phyloP scores from a whole-genome alignment of 2,888 invertebrate genomes.

The Candidula unifasciata region DNA sequence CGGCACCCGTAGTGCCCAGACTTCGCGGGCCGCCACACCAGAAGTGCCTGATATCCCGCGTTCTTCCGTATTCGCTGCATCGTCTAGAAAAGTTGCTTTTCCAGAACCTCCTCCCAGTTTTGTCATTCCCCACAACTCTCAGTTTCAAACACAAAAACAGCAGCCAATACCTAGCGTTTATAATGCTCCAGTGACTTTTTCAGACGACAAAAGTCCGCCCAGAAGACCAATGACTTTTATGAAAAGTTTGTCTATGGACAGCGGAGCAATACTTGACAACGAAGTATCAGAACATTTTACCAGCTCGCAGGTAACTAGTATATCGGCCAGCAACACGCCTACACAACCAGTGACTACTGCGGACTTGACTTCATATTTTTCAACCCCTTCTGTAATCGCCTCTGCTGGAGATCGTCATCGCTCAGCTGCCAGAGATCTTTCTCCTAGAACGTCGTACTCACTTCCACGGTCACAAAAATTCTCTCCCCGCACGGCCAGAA shows the following conservation, averaged over 20 bases:
- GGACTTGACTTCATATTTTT: slow-evolving; percentile 34
- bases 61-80: slow-evolving; percentile 3
- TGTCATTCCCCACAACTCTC: slow-evolving; percentile 29
- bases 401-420: background rate
- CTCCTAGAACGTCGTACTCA: background rate
- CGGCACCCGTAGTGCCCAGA: slow-evolving; percentile 65
- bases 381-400: slow-evolving; percentile 16
- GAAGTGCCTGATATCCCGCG: slow-evolving; percentile 42
- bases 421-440: background rate
- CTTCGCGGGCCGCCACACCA: slow-evolving; percentile 64
- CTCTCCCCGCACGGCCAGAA: slow-evolving; percentile 66
- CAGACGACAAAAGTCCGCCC: slow-evolving; percentile 41
- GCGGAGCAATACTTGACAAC: slow-evolving; percentile 56
- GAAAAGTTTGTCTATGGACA: slow-evolving; percentile 66
- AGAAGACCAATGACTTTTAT: slow-evolving; percentile 56
- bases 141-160: slow-evolving; percentile 7
- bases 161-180: background rate
- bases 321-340: slow-evolving; percentile 52
- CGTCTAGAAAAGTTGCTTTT: background rate
- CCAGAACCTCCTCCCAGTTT: slow-evolving; percentile 41
- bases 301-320: background rate
- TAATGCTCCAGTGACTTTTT: slow-evolving; percentile 37
- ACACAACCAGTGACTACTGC: slow-evolving; percentile 44
- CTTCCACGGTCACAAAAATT: slow-evolving; percentile 61
- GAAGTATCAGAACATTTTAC: slow-evolving; percentile 29